A percentile compares a stretch with the other conserved stretches of the same genome.
These are phyloP conservation scores for Eufriesea mexicana DNA, from an alignment of 1,140 invertebrate species.

Conservation along the genomic window DNA sequence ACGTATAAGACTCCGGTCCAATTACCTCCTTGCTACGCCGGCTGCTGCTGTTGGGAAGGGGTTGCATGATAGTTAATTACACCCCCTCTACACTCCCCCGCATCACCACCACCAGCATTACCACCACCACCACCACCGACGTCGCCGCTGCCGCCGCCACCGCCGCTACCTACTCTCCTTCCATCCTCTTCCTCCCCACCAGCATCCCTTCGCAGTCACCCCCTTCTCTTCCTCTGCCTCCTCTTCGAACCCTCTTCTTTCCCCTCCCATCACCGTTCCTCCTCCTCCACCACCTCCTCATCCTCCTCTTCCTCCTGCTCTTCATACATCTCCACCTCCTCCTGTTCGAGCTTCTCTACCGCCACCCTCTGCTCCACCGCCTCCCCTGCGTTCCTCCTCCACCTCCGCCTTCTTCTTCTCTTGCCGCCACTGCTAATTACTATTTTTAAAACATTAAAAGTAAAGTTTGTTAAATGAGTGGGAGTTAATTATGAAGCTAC, in stretches of 20 bases:
- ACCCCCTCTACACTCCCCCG: conserved; percentile 72
- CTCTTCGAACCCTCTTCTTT: conserved; percentile 57
- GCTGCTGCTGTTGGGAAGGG: conserved; percentile 77
- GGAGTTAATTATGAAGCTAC: conserved; percentile 83
- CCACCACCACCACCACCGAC: conserved; percentile 55
- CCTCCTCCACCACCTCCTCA: conserved; percentile 4
- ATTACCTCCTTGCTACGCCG: conserved; percentile 82
- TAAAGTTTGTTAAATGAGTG: conserved; percentile 83
- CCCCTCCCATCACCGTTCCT: conserved; percentile 28
- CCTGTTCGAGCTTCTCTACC: conserved; percentile 34
- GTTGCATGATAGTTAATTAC: conserved; percentile 83
- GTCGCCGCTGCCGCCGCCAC: conserved; percentile 43
- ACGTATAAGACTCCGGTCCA: conserved; percentile 82
- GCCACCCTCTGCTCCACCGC: conserved; percentile 42
- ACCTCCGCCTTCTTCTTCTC: conserved; percentile 64
- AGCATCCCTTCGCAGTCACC: conserved; percentile 40
- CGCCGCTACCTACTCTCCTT: conserved; percentile 51
- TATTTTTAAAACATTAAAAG: conserved; percentile 83
- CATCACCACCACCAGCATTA: conserved; percentile 58
- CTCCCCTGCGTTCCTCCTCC: conserved; percentile 42
- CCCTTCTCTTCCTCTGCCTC: conserved; percentile 60
- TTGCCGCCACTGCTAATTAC: conserved; percentile 80
- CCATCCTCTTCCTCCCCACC: conserved; percentile 36
- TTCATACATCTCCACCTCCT: conserved; percentile 52
- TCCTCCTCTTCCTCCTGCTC: conserved; percentile 41